These are phyloP conservation scores for Heliconius aoede DNA, from an alignment of 2,888 invertebrate species.

Conservation along the genomic window DNA sequence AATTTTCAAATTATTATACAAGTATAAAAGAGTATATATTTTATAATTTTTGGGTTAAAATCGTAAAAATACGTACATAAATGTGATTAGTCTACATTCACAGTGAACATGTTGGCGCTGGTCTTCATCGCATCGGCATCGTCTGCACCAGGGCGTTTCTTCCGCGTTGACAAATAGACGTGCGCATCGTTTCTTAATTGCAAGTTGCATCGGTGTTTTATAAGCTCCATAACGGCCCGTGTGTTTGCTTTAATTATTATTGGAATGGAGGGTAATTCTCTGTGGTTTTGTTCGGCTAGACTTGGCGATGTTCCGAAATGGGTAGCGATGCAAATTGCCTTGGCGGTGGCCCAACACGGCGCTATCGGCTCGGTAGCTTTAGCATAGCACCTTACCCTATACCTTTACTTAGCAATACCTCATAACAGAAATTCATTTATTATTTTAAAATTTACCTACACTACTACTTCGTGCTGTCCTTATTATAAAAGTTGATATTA, in stretches of 20 bases:
- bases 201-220: slow-evolving; percentile 79
- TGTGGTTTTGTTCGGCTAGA: slow-evolving; percentile 84
- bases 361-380: slow-evolving; percentile 70
- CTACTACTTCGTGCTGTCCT: background rate
- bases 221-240: slow-evolving; percentile 82
- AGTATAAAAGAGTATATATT: background rate
- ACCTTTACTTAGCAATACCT: slow-evolving; percentile 55
- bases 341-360: slow-evolving; percentile 82
- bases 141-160: slow-evolving; percentile 70
- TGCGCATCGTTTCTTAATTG: slow-evolving; percentile 81
- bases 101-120: slow-evolving; percentile 69
- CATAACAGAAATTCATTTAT: slow-evolving; percentile 56
- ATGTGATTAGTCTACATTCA: slow-evolving; percentile 77
- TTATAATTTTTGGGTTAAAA: background rate
- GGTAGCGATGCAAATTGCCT: slow-evolving; percentile 84
- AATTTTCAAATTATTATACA: background rate
- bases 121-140: too few species aligned
- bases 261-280: slow-evolving; percentile 84
- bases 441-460: background rate
- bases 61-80: background rate
- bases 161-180: slow-evolving; percentile 82
- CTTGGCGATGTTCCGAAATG: slow-evolving; percentile 84
- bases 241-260: slow-evolving; percentile 84
- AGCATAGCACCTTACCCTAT: slow-evolving; percentile 64
- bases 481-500: background rate